Conservation (phyloP, 2,113 vertebrate genomes). For the Tyto alba region DNA sequence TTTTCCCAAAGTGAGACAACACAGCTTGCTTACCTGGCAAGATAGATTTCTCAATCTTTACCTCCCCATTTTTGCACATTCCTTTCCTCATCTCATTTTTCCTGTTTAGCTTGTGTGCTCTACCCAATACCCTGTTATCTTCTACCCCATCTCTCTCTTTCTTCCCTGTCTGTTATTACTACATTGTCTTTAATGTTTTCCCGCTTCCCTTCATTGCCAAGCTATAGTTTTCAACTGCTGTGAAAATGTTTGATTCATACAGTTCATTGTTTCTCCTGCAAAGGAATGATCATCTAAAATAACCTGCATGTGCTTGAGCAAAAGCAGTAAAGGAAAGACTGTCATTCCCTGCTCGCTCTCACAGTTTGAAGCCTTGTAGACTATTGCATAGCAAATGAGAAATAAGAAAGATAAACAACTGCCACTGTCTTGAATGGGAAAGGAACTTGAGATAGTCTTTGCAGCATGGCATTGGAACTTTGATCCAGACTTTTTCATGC, state of each 20-base stretch:
- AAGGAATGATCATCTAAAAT: not conserved
- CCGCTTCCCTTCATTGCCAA: not conserved
- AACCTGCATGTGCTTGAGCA: not conserved
- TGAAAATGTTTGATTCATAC: not conserved
- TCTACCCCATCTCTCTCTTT: not conserved
- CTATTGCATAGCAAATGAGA: not conserved
- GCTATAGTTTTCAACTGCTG: not conserved
- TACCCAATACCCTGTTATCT: constrained; percentile 3
- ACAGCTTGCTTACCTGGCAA: not conserved
- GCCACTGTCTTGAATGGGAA: not conserved
- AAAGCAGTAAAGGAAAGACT: not conserved
- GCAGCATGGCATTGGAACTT: not conserved
- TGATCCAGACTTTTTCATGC: not conserved
- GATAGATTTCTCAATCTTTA: constrained; percentile 5
- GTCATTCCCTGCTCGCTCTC: not conserved
- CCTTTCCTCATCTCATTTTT: constrained; percentile 10
- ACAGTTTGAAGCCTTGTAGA: not conserved
- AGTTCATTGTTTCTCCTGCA: constrained; percentile 1
- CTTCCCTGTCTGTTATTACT: constrained; percentile 2
- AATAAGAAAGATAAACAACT: not conserved
- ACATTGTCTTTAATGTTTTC: not conserved
- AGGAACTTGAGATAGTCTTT: not conserved
- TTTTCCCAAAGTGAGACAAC: not conserved
- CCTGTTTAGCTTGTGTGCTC: not conserved
- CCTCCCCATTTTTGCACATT: constrained; percentile 28